These are phyloP conservation scores for Caenorhabditis japonica DNA, from an alignment of 2,888 invertebrate species.

Conservation along the genomic window DNA sequence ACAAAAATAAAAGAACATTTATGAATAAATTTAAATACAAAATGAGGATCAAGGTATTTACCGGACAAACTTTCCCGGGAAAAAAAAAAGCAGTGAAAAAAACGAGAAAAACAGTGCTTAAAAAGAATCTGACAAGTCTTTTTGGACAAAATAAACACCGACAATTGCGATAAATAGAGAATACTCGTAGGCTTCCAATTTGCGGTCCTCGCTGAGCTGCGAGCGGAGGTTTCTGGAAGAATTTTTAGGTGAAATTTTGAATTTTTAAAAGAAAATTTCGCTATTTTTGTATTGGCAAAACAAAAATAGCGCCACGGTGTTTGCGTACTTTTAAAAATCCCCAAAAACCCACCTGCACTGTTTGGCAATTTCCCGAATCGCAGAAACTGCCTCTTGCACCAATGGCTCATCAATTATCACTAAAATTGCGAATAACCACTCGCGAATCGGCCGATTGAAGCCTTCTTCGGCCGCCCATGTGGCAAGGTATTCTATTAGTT, in stretches of 20 bases:
- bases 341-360: conserved; percentile 29
- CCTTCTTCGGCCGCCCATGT: conserved; percentile 54
- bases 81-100: too few species aligned
- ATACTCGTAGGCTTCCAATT: conserved; percentile 47
- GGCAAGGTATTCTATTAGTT: conserved; percentile 49
- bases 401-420: conserved; percentile 52
- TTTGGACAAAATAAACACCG: conserved; percentile 56
- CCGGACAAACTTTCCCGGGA: too few species aligned
- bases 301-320: too few species aligned
- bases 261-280: neutral
- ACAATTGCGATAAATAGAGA: conserved; percentile 63
- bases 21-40: too few species aligned
- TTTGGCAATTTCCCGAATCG: conserved; percentile 44
- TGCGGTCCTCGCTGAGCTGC: conserved; percentile 19
- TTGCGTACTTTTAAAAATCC: too few species aligned
- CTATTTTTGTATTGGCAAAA: neutral
- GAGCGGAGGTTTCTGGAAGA: conserved; percentile 41
- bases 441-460: conserved; percentile 56
- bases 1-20: too few species aligned
- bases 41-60: too few species aligned
- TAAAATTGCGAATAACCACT: conserved; percentile 60
- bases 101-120: neutral
- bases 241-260: too few species aligned
- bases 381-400: conserved; percentile 53
- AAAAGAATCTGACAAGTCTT: conserved; percentile 56